Conservation (phyloP, 53 echinoderm and acorn worm species). For the Hippasteria phrygiana region DNA sequence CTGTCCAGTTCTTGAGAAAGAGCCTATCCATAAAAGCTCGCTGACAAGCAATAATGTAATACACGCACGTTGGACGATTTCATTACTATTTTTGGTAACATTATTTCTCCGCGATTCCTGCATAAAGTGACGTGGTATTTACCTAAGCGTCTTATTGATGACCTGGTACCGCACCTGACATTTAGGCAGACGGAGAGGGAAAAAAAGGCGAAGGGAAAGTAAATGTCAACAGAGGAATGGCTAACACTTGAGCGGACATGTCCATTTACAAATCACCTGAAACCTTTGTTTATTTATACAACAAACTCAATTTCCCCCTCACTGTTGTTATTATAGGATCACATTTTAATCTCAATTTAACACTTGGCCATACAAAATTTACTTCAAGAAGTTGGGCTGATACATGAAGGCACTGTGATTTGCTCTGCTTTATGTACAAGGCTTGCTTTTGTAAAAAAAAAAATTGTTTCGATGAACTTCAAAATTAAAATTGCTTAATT, state of each 20-base stretch:
- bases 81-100: conserved; percentile 64
- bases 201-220: conserved; percentile 6
- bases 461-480: background rate
- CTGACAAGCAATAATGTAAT: background rate
- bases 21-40: background rate
- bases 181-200: background rate
- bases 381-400: background rate
- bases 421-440: background rate
- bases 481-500: too few relatives aligned
- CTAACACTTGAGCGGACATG: conserved; percentile 21
- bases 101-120: conserved; percentile 48
- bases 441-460: background rate
- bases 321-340: conserved; percentile 58
- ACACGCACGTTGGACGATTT: conserved; percentile 30
- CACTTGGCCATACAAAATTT: conserved; percentile 45
- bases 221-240: conserved; percentile 50
- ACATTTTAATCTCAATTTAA: conserved; percentile 68
- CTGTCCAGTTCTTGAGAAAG: background rate
- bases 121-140: conserved; percentile 62
- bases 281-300: conserved; percentile 64
- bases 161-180: conserved; percentile 46
- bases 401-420: background rate
- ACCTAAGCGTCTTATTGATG: conserved; percentile 58
- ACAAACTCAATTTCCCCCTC: conserved; percentile 66
- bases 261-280: conserved; percentile 64